phyloP scores from a whole-genome alignment of 2,888 invertebrate species.

The Labia minor region DNA sequence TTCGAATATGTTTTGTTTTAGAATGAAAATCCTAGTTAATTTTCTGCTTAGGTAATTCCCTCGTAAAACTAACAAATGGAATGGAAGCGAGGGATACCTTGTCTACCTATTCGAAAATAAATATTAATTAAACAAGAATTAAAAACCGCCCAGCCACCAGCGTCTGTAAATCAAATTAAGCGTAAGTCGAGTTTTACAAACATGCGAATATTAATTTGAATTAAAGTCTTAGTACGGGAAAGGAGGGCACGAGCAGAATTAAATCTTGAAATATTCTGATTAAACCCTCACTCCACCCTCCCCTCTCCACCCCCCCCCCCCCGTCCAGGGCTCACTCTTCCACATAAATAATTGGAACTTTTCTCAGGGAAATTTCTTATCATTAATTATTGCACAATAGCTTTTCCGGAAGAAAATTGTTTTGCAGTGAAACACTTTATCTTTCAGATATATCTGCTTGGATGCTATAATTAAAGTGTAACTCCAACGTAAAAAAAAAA shows the following conservation, averaged over 20 bases:
- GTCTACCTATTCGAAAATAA: not conserved
- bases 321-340: not conserved
- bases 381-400: constrained; percentile 13
- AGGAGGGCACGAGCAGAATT: not conserved
- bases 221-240: not conserved
- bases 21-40: no score
- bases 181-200: not conserved
- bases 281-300: not conserved
- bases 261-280: constrained; percentile 13
- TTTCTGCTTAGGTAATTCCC: no score
- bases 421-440: not conserved
- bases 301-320: not conserved
- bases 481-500: not conserved
- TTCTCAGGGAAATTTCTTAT: constrained; percentile 13
- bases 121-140: constrained; percentile 13
- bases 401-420: constrained; percentile 1
- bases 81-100: not conserved
- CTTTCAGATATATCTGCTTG: not conserved
- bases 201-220: constrained; percentile 13
- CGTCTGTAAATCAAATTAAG: constrained; percentile 1
- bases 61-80: no score
- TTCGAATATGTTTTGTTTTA: no score
- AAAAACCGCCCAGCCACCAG: constrained; percentile 13
- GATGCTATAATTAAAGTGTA: constrained; percentile 7
- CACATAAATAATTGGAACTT: constrained; percentile 2